phyloP scores from a whole-genome alignment of 1,140 invertebrate genomes.

The Drosophila elegans region DNA sequence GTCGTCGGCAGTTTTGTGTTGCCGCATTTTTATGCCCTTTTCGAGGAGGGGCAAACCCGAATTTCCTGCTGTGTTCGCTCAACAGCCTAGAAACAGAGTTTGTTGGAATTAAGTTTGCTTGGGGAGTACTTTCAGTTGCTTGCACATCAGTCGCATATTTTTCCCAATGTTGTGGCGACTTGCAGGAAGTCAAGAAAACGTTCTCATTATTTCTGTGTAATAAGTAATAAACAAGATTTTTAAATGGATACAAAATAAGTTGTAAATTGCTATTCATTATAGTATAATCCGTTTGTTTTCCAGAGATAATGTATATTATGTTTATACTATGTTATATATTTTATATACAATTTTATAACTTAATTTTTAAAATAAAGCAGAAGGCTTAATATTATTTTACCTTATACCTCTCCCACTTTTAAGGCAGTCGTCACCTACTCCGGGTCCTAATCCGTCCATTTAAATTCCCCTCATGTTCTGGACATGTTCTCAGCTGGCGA shows the following conservation, averaged over 20 bases:
- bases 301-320: too few relatives aligned
- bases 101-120: slow-evolving; percentile 39
- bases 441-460: slow-evolving; percentile 53
- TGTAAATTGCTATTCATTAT: too few relatives aligned
- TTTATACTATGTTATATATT: too few relatives aligned
- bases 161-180: slow-evolving; percentile 11
- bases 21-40: slow-evolving; percentile 53
- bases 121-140: slow-evolving; percentile 56
- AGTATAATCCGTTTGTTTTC: too few relatives aligned
- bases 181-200: background rate
- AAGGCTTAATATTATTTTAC: background rate
- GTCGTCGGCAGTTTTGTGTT: slow-evolving; percentile 29
- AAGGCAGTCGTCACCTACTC: slow-evolving; percentile 11
- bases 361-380: background rate
- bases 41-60: background rate
- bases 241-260: too few relatives aligned
- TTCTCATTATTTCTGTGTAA: background rate
- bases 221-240: background rate
- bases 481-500: slow-evolving; percentile 45
- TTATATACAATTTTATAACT: too few relatives aligned
- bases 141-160: slow-evolving; percentile 59
- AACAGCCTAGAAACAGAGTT: slow-evolving; percentile 44
- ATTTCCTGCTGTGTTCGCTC: slow-evolving; percentile 19
- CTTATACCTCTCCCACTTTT: background rate
- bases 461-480: slow-evolving; percentile 55